Percentiles rank a stretch among this genome's conserved stretches.
phyloP scores from a whole-genome alignment of 1,140 invertebrate genomes.

The Pectinophora gossypiella region DNA sequence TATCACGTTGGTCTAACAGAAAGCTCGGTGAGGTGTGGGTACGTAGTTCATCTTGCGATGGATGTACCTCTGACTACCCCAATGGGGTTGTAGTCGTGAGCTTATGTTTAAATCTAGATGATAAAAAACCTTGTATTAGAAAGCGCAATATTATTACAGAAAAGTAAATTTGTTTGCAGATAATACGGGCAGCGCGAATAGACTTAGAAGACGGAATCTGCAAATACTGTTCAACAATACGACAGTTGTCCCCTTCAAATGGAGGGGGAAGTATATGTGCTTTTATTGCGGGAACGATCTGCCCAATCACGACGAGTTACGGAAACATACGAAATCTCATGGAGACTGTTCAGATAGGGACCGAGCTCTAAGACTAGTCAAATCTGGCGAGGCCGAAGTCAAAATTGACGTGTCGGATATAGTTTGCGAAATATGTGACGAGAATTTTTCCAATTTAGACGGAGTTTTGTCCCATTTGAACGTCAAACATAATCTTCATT shows the following conservation, averaged over 20 bases:
- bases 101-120: no score
- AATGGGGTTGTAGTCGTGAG: no score
- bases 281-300: constrained; percentile 39
- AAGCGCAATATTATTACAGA: no score
- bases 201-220: constrained; percentile 32
- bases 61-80: no score
- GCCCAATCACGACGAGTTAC: constrained; percentile 21
- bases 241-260: constrained; percentile 51
- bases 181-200: constrained; percentile 16
- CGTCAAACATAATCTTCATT: constrained; percentile 29
- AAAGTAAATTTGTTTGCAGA: constrained; percentile 20
- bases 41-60: no score
- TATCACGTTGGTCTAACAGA: no score
- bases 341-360: constrained; percentile 24
- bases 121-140: no score
- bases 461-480: constrained; percentile 38
- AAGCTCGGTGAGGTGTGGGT: no score
- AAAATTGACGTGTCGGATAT: constrained; percentile 50
- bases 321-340: constrained; percentile 40
- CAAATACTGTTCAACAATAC: constrained; percentile 49
- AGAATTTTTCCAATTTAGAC: constrained; percentile 27
- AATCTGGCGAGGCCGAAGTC: constrained; percentile 28
- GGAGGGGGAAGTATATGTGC: constrained; percentile 40
- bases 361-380: constrained; percentile 27
- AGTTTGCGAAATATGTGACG: constrained; percentile 37